Conservation (phyloP, 1,140 invertebrate species). For the Saxidomus purpurata region DNA sequence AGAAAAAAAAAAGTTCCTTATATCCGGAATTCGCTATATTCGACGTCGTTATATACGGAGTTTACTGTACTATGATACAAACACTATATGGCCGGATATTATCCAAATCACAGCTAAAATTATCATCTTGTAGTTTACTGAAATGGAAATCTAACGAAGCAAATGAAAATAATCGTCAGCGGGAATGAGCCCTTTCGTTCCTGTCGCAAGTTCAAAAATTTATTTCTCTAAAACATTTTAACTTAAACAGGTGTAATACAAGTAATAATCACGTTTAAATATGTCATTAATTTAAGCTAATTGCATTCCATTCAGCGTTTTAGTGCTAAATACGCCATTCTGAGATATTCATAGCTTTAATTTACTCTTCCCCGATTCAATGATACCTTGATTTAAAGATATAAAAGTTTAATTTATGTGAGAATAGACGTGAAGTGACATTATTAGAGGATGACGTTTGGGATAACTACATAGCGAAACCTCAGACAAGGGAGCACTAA, state of each 20-base stretch:
- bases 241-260: slow-evolving; percentile 20
- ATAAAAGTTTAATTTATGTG: slow-evolving; percentile 13
- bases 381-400: slow-evolving; percentile 3
- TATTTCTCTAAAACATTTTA: background rate
- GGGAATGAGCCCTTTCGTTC: background rate
- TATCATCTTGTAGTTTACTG: too few relatives aligned
- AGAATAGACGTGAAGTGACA: background rate
- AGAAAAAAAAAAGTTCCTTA: too few relatives aligned
- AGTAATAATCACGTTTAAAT: slow-evolving; percentile 1
- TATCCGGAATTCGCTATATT: too few relatives aligned
- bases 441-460: background rate
- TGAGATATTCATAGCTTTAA: slow-evolving; percentile 32
- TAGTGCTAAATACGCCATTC: slow-evolving; percentile 12
- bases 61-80: too few relatives aligned
- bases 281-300: slow-evolving; percentile 16
- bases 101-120: too few relatives aligned
- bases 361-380: background rate
- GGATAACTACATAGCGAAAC: background rate
- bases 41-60: too few relatives aligned
- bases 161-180: background rate
- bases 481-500: too few relatives aligned
- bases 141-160: background rate
- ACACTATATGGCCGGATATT: too few relatives aligned
- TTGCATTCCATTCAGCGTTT: slow-evolving; percentile 22
- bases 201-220: background rate